Evolutionary conservation across 2,797 vertebrate genomes (phyloP), one percentile per base, ranked within the genome.

Genomic region (Enteromius argenteus): DNA sequence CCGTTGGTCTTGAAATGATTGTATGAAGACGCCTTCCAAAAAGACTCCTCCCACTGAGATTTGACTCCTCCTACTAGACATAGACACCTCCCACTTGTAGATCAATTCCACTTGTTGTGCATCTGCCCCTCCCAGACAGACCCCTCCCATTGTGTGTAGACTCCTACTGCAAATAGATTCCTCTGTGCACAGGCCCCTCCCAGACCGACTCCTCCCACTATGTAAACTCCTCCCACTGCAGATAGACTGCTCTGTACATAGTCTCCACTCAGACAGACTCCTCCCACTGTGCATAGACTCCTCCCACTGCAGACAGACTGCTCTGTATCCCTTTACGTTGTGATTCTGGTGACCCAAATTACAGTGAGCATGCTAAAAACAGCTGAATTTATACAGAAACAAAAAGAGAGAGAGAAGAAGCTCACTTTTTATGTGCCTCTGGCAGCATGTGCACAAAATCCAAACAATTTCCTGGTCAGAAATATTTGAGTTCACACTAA

Each of bases 401-500:
- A 5, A 23, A 42, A 39, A 44, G 35, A 30, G 6, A 77, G 75
- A 30, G 37, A 64, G 17, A 15, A 23, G 9, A 44, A 44, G 9
- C 23, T 27, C 35, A 32, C 10, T 32, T 13, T 46, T 32, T 3
- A 44, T 96, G 95, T 96, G 95, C 95, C 95, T 94, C 94, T 96
- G 95, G 95, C 95, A 95, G 94, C 92, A 91, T 93, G 93, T 93
- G 93, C 95, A 93, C 94, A 96, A 96, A 96, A 96, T 96, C 94
- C 95, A 94, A 94, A 93, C 92, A 94, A 96, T 96, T 96, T 95
- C 95, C 96, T 95, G 95, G 96, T 96, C 95, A 96, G 95, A 96
- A 96, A 96, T 95, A 94, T 96, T 94, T 95, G 95, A 95, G 95
- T 96, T 96, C 95, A 95, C 96, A 96, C 96, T 95, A 96, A 96